These are phyloP conservation scores for Etheostoma nigrum DNA, from an alignment of 2,797 vertebrate species.

Conservation along the genomic window DNA sequence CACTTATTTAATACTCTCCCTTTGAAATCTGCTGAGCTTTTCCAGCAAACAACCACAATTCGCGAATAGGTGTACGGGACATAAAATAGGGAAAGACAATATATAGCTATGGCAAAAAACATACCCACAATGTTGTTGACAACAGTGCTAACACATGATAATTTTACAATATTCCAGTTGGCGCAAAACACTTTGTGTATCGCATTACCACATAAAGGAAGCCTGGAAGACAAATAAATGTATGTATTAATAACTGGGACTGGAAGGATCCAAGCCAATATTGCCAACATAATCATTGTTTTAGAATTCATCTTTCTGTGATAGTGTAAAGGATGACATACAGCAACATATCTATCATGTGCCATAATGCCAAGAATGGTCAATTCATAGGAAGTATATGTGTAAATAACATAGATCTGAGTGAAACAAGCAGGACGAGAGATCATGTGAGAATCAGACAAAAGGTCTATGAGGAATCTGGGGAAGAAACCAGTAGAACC, in stretches of 20 bases:
- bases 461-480: conserved; percentile 63
- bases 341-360: conserved; percentile 71
- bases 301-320: conserved; percentile 58
- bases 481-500: conserved; percentile 63
- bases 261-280: conserved; percentile 45
- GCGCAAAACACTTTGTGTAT: conserved; percentile 70
- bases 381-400: conserved; percentile 56
- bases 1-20: conserved; percentile 65
- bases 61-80: conserved; percentile 64
- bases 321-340: conserved; percentile 74
- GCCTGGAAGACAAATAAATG: conserved; percentile 22
- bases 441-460: conserved; percentile 64
- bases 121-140: conserved; percentile 47
- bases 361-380: conserved; percentile 67
- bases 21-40: conserved; percentile 56
- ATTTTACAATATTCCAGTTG: conserved; percentile 70
- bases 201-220: conserved; percentile 67
- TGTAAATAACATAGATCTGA: conserved; percentile 70
- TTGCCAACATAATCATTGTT: conserved; percentile 34
- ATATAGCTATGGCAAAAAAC: conserved; percentile 13
- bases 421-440: conserved; percentile 65
- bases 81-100: conserved; percentile 50
- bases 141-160: conserved; percentile 59
- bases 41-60: conserved; percentile 59
- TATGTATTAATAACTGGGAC: conserved; percentile 1